Percentiles rank a stretch among this genome's conserved stretches.
These are phyloP conservation scores for Ischnus inquisitorius DNA, from an alignment of 2,888 invertebrate species.

Conservation along the genomic window DNA sequence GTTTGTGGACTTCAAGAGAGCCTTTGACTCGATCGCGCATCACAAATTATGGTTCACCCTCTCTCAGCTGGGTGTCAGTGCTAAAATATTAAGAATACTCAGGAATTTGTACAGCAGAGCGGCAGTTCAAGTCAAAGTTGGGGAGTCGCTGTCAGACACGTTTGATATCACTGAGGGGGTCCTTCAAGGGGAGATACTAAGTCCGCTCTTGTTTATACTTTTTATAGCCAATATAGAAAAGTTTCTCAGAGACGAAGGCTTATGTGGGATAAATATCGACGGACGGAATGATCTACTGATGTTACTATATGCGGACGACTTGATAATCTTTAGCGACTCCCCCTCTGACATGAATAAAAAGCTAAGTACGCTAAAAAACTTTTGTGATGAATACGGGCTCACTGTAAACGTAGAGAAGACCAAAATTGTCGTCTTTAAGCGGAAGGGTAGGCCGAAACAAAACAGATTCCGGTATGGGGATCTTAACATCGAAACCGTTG, in stretches of 20 bases:
- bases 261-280: neutral
- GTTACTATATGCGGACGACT: slow-evolving; percentile 54
- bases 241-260: neutral
- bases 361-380: no score
- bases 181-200: neutral
- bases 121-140: slow-evolving; percentile 37
- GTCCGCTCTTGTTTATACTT: slow-evolving; percentile 7
- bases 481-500: no score
- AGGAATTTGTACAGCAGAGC: slow-evolving; percentile 41
- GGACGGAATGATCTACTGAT: slow-evolving; percentile 11
- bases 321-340: slow-evolving; percentile 33
- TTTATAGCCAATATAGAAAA: slow-evolving; percentile 4
- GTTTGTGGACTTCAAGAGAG: slow-evolving; percentile 66
- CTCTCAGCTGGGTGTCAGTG: slow-evolving; percentile 46
- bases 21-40: slow-evolving; percentile 63
- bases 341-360: no score
- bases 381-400: no score
- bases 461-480: no score
- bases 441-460: no score
- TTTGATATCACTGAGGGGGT: slow-evolving; percentile 7
- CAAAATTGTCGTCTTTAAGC: no score
- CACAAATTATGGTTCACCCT: slow-evolving; percentile 26
- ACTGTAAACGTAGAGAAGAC: no score
- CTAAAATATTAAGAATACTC: slow-evolving; percentile 18
- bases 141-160: slow-evolving; percentile 24